Base-by-base conservation (phyloP, 2,113 vertebrate species). In the Leucoraja erinaceus region DNA sequence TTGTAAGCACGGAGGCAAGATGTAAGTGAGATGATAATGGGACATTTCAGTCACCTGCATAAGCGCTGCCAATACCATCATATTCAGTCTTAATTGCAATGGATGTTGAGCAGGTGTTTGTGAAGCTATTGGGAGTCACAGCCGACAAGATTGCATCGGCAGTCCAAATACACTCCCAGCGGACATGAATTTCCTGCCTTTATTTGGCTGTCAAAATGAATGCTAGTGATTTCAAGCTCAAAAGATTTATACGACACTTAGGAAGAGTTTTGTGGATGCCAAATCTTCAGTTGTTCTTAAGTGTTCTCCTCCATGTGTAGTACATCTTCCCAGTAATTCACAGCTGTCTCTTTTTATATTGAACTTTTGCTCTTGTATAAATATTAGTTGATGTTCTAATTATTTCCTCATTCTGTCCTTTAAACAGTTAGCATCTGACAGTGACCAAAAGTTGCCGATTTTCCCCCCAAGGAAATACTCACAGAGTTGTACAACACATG, bases 1-100 rank as follows among this genome's bases (percentile, higher is more conserved):
- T 47, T 47, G 38, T 47, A 94, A 96, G 93, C 93, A 84, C 74
- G 14, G 68, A 72, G 90, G 28, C 47, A 11, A 33, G 47, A 88
- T 16, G 84, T 72, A 54, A 91, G 66, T 54, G 66, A 91, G 66
- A 72, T 74, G 33, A 91, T 91, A 72, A 47, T 70, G 90, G 90
- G 68, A 74, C 38, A 47, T 91, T 72, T 91, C 16, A 72, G 90
- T 72, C 90, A 68, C 63, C 72, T 74, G 9, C 33, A 91, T 72
- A 91, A 91, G n/a, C 25, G 22, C 28, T 66, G 86, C n/a, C 86
- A 33, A 66, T 47, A 47, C 38, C 18, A 31, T 12, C 31, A 7
- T 88, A 88, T 88, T 91, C 90, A 5, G 68, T 14, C 90, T 47
- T 91, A 72, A 91, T 91, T 91, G 47, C 90, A 91, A 38, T 10